Percentiles rank a stretch among this genome's conserved stretches.
Conservation (phyloP, 2,888 invertebrate genomes). For the Anaspis maculata region DNA sequence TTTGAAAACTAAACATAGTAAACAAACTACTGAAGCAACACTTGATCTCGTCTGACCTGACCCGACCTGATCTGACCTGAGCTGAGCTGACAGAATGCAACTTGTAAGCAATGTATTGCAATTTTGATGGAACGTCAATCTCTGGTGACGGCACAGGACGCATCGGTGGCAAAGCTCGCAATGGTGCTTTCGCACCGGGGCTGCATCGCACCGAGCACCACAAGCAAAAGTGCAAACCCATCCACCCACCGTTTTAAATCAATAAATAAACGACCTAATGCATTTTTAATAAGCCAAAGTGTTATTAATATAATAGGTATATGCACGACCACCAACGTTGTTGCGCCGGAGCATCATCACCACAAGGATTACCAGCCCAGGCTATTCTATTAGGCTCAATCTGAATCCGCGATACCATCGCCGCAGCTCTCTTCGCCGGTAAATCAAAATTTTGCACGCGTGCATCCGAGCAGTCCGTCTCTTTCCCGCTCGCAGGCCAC, state of each 20-base stretch:
- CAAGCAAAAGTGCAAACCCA: slow-evolving; percentile 18
- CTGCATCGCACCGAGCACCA: too few relatives aligned
- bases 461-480: too few relatives aligned
- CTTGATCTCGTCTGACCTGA: too few relatives aligned
- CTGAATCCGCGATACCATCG: slow-evolving; percentile 36
- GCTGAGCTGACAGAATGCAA: too few relatives aligned
- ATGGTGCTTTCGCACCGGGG: too few relatives aligned
- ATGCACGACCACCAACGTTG: slow-evolving; percentile 39
- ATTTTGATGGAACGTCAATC: too few relatives aligned
- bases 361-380: slow-evolving; percentile 20
- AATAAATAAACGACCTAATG: slow-evolving; percentile 40
- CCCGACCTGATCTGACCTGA: too few relatives aligned
- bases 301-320: slow-evolving; percentile 41
- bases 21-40: background rate
- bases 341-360: too few relatives aligned
- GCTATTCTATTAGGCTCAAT: slow-evolving; percentile 35
- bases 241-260: slow-evolving; percentile 38
- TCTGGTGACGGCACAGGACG: too few relatives aligned
- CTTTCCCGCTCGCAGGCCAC: slow-evolving; percentile 10
- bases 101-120: too few relatives aligned
- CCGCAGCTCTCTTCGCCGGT: slow-evolving; percentile 20
- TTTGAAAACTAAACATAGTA: background rate
- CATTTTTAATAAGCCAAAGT: slow-evolving; percentile 40
- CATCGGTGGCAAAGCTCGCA: too few relatives aligned
- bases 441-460: slow-evolving; percentile 23